A percentile compares a stretch with the other conserved stretches of the same genome.
Conservation (phyloP, 2,113 vertebrate genomes). For the Syngnathus scovelli region DNA sequence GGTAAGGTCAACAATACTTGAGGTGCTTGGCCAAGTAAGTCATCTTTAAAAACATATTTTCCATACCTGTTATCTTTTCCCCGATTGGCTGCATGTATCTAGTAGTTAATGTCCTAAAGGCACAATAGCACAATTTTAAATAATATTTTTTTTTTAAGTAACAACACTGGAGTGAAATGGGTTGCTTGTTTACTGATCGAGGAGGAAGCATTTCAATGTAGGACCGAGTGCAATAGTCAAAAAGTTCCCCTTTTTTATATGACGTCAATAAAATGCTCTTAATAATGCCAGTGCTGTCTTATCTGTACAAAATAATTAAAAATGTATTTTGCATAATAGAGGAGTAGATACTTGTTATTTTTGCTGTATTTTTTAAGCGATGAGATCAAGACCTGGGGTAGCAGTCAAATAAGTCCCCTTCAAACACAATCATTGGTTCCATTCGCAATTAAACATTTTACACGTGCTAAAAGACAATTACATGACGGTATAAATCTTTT, state of each 20-base stretch:
- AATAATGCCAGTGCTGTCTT: neutral
- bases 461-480: neutral
- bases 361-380: neutral
- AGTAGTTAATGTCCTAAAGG: neutral
- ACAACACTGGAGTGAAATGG: neutral
- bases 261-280: neutral
- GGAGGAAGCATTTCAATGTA: constrained; percentile 18
- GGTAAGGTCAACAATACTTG: neutral
- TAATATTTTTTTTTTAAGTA: neutral
- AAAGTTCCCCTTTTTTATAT: constrained; percentile 16
- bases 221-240: constrained; percentile 19
- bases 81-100: neutral
- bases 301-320: neutral
- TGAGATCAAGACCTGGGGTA: neutral
- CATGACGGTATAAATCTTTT: neutral
- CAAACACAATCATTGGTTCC: neutral
- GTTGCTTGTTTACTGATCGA: no score
- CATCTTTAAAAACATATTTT: neutral
- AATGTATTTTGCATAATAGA: neutral
- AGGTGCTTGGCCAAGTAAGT: neutral
- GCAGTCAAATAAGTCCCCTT: neutral
- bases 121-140: neutral
- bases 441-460: neutral
- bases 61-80: neutral
- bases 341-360: neutral